Percentiles rank a stretch among this genome's conserved stretches.
Evolutionary conservation across 2,113 vertebrate species (phyloP).

Genomic region (Leptosomus discolor): DNA sequence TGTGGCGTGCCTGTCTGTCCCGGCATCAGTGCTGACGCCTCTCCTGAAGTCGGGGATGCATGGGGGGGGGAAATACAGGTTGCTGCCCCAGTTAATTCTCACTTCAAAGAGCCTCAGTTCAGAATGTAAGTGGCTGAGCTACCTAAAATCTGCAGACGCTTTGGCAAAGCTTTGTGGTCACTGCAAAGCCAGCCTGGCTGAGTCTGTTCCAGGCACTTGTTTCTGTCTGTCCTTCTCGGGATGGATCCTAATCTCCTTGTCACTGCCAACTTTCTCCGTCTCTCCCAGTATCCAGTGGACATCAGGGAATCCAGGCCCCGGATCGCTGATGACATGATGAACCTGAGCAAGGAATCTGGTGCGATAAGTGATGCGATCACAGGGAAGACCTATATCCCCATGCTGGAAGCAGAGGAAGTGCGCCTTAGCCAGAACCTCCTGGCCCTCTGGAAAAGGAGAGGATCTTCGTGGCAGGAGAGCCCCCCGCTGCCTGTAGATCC

Average conservation of each 20-base stretch:
- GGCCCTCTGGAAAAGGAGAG: slow-evolving; percentile 80
- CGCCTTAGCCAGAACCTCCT: slow-evolving; percentile 77
- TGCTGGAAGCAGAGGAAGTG: slow-evolving; percentile 71
- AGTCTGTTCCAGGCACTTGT: background rate
- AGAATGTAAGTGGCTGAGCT: background rate
- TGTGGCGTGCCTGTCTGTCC: background rate
- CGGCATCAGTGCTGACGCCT: accelerated
- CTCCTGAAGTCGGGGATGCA: background rate
- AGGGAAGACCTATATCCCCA: slow-evolving; percentile 76
- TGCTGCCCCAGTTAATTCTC: background rate
- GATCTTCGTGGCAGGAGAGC: slow-evolving; percentile 59
- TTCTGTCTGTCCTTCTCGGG: background rate
- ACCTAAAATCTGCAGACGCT: background rate
- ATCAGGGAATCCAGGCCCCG: slow-evolving; percentile 71
- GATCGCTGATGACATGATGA: slow-evolving; percentile 71
- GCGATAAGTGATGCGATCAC: slow-evolving; percentile 84
- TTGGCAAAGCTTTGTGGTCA: background rate
- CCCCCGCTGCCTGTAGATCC: slow-evolving; percentile 84
- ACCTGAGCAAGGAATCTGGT: slow-evolving; percentile 72
- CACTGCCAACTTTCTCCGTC: background rate
- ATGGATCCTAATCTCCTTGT: background rate
- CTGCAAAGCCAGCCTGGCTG: background rate
- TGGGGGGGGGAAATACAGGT: background rate
- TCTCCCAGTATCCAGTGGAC: slow-evolving; percentile 81
- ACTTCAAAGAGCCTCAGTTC: background rate